Conservation (phyloP, 2,888 invertebrate genomes). For the Scelioninae gen. 2 region DNA sequence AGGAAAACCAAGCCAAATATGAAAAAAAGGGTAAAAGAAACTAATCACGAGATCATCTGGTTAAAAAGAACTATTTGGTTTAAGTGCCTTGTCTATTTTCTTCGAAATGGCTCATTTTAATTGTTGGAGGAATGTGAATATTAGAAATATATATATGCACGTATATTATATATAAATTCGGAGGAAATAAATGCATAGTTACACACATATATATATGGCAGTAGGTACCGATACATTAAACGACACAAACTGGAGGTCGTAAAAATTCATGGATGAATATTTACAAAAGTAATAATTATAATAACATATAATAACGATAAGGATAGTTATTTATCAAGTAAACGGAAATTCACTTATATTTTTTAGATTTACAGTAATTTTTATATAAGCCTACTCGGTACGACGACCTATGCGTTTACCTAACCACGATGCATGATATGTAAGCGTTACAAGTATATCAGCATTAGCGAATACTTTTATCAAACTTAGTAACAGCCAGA, state of each 20-base stretch:
- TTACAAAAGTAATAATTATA: conserved; percentile 61
- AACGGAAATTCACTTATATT: conserved; percentile 72
- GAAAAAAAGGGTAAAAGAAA: conserved; percentile 38
- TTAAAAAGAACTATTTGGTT: conserved; percentile 73
- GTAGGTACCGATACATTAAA: conserved; percentile 47
- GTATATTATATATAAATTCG: conserved; percentile 56
- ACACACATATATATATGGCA: conserved; percentile 30
- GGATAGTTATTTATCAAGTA: conserved; percentile 49
- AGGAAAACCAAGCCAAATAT: conserved; percentile 9
- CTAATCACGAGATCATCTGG: conserved; percentile 73
- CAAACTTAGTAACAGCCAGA: conserved; percentile 68
- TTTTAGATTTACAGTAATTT: conserved; percentile 74
- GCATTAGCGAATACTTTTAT: conserved; percentile 66
- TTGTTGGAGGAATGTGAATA: conserved; percentile 75
- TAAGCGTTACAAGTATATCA: conserved; percentile 64
- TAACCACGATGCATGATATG: conserved; percentile 64
- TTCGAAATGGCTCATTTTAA: conserved; percentile 75
- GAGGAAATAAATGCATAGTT: conserved; percentile 57
- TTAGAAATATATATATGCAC: conserved; percentile 65
- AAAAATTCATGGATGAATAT: conserved; percentile 44
- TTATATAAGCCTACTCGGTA: conserved; percentile 73
- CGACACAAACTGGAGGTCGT: conserved; percentile 43
- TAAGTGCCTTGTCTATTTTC: conserved; percentile 75
- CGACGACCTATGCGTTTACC: conserved; percentile 71
- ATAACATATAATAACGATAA: conserved; percentile 36